phyloP scores from a whole-genome alignment of 2,888 invertebrate genomes.

The Alloplasta piceator region DNA sequence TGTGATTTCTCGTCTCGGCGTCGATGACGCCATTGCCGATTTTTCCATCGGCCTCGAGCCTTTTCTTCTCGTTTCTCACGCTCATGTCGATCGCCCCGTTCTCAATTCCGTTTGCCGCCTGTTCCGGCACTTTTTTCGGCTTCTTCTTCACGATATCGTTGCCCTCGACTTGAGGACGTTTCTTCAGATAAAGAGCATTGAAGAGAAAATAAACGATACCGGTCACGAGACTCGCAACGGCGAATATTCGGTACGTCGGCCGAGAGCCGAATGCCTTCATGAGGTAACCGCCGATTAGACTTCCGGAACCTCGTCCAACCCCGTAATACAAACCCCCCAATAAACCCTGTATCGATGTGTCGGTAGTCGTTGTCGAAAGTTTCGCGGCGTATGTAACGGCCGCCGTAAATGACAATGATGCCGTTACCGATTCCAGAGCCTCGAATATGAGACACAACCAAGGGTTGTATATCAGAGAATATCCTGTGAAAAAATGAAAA shows the following conservation, averaged over 20 bases:
- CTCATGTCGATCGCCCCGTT: constrained; percentile 63
- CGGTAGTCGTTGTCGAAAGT: constrained; percentile 89
- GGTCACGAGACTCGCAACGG: constrained; percentile 86
- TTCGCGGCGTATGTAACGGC: constrained; percentile 91
- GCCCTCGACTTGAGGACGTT: constrained; percentile 84
- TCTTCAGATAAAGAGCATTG: constrained; percentile 87
- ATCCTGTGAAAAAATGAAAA: constrained; percentile 84
- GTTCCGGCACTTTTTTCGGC: constrained; percentile 74
- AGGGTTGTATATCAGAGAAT: constrained; percentile 90
- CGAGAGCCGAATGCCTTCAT: constrained; percentile 90
- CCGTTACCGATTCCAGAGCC: constrained; percentile 90
- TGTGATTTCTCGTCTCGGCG: constrained; percentile 28
- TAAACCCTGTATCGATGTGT: constrained; percentile 90
- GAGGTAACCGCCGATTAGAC: constrained; percentile 90
- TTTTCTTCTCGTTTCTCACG: constrained; percentile 66
- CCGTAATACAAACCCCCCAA: constrained; percentile 92
- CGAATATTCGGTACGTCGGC: constrained; percentile 89
- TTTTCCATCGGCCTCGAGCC: constrained; percentile 23
- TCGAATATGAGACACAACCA: constrained; percentile 91
- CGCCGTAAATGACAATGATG: constrained; percentile 90
- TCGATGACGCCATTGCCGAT: constrained; percentile 15
- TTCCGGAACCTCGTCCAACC: constrained; percentile 91
- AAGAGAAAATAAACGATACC: constrained; percentile 89
- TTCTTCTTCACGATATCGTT: constrained; percentile 87
- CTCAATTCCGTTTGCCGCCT: constrained; percentile 61